These are phyloP conservation scores for Galeopsomyia nigrocyanea DNA, from an alignment of 2,888 invertebrate species.

Conservation along the genomic window DNA sequence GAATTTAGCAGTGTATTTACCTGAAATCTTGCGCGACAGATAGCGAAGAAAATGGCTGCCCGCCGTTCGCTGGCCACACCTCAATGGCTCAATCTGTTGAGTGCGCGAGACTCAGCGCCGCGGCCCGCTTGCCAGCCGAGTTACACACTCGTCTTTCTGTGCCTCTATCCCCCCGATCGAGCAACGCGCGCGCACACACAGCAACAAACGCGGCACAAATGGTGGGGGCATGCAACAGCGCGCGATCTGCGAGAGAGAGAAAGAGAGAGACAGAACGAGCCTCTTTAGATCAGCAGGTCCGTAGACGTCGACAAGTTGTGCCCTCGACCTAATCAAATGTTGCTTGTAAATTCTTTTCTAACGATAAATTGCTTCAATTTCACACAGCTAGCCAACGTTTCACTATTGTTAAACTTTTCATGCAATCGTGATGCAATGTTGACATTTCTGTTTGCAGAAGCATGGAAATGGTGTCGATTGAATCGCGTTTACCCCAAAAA, in stretches of 20 bases:
- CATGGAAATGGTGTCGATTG: no score
- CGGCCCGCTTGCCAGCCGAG: conserved; percentile 14
- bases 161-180: background rate
- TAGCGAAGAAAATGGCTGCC: conserved; percentile 49
- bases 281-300: background rate
- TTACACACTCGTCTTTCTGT: background rate
- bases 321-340: no score
- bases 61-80: conserved; percentile 49
- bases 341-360: no score
- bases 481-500: no score
- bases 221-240: conserved; percentile 7
- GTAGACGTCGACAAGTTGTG: no score
- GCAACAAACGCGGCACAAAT: conserved; percentile 4
- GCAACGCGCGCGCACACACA: background rate
- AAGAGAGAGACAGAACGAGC: background rate
- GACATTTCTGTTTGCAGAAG: no score
- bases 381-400: no score
- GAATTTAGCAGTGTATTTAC: conserved; percentile 35
- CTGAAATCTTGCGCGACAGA: conserved; percentile 46
- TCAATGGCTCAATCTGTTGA: conserved; percentile 50
- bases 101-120: conserved; percentile 38
- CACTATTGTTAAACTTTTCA: no score
- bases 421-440: no score
- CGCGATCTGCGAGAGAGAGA: conserved; percentile 3
- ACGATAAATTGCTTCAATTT: no score